Evolutionary conservation across 1,140 invertebrate species (phyloP).

Genomic region (Heliconius hermathena): DNA sequence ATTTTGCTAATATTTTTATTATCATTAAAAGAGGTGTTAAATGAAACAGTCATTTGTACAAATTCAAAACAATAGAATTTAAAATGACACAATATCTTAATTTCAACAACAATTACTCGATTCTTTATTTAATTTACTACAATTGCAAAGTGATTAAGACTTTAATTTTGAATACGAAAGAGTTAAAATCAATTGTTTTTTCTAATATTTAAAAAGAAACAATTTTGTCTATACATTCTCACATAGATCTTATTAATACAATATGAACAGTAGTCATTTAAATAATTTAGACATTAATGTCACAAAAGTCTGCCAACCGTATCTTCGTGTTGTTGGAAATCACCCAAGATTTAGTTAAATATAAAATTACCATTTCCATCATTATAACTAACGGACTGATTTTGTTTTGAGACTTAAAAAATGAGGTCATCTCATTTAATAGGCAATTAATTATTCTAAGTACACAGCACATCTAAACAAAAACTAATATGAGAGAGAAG

Average conservation of each 20-base stretch:
- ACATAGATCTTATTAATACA: slow-evolving; percentile 5
- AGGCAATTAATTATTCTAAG: slow-evolving; percentile 75
- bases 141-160: background rate
- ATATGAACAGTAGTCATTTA: background rate
- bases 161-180: background rate
- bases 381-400: slow-evolving; percentile 77
- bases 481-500: slow-evolving; percentile 74
- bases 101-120: background rate
- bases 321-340: slow-evolving; percentile 24
- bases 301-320: slow-evolving; percentile 10
- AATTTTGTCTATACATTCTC: background rate
- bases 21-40: background rate
- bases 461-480: slow-evolving; percentile 78
- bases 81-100: background rate
- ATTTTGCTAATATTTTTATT: background rate
- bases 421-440: slow-evolving; percentile 65
- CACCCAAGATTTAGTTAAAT: slow-evolving; percentile 57
- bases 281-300: slow-evolving; percentile 5
- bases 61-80: background rate
- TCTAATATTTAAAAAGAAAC: background rate
- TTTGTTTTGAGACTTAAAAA: slow-evolving; percentile 71
- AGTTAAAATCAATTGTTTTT: background rate
- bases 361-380: slow-evolving; percentile 68
- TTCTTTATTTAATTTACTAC: background rate
- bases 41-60: background rate